Conservation (phyloP, 1,140 invertebrate genomes). For the Drosophila guanche region DNA sequence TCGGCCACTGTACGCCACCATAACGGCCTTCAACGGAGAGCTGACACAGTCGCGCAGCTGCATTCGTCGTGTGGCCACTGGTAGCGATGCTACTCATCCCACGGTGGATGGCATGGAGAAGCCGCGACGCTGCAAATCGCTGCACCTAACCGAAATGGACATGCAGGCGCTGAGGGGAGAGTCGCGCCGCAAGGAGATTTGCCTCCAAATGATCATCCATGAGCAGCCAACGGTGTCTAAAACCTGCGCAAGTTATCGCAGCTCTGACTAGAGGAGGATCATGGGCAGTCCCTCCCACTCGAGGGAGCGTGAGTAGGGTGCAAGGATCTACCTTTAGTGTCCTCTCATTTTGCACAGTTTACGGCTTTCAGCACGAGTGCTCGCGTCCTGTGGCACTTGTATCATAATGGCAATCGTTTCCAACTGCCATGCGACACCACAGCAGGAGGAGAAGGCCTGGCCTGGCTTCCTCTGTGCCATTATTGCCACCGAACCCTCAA, state of each 20-base stretch:
- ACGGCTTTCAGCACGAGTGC: constrained; percentile 77
- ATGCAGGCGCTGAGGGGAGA: neutral
- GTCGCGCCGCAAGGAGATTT: neutral
- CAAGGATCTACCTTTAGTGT: constrained; percentile 47
- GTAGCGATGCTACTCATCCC: neutral
- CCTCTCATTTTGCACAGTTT: constrained; percentile 75
- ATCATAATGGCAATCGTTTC: constrained; percentile 56
- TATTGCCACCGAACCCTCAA: no score
- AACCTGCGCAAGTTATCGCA: no score
- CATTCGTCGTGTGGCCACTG: neutral
- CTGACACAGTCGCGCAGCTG: neutral
- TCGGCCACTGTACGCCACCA: neutral
- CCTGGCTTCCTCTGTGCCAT: no score
- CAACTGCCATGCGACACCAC: no score
- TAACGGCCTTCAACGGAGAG: neutral
- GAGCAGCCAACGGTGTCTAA: neutral
- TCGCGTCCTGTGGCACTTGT: constrained; percentile 63
- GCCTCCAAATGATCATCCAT: neutral
- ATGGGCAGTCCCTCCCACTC: no score
- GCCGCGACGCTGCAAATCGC: no score
- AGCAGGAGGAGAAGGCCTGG: no score
- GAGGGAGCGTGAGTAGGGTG: neutral
- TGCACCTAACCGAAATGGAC: neutral
- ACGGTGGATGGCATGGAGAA: neutral
- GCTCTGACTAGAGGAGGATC: no score